Evolutionary conservation across 2,113 vertebrate species (phyloP).

Genomic region (Microcebus griseorufus): DNA sequence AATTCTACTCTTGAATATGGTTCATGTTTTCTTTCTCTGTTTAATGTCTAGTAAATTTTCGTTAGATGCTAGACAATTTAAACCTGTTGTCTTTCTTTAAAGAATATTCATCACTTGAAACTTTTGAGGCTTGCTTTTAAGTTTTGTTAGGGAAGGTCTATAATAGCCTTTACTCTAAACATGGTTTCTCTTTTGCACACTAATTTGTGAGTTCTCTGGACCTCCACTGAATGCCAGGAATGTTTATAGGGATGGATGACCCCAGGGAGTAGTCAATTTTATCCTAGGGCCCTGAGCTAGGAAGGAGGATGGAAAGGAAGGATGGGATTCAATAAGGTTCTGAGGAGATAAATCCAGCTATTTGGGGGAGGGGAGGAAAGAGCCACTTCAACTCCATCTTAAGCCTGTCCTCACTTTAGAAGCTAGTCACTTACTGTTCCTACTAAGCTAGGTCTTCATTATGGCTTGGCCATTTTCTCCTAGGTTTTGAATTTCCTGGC

Average conservation of each 20-base stretch:
- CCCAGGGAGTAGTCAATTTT: neutral
- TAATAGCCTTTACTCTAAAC: neutral
- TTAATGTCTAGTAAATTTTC: neutral
- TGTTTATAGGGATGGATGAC: neutral
- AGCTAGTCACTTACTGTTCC: neutral
- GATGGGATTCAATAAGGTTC: neutral
- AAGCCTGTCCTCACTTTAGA: neutral
- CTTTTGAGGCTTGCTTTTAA: neutral
- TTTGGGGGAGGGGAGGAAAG: neutral
- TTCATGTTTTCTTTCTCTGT: neutral
- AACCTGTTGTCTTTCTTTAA: neutral
- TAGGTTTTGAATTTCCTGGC: neutral
- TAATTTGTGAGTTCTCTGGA: neutral
- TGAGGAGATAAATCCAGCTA: neutral
- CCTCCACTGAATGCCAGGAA: neutral
- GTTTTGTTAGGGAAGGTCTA: neutral
- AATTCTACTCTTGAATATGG: neutral
- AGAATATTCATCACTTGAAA: neutral
- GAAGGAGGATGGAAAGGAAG: neutral
- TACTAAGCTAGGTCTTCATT: neutral
- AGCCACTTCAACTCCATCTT: neutral
- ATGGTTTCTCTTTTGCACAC: neutral
- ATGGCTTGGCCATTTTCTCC: neutral
- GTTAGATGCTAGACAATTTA: neutral
- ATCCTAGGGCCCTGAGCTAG: neutral